Evolutionary conservation across 1,140 invertebrate species (phyloP).

Genomic region (Heterodera carotae): DNA sequence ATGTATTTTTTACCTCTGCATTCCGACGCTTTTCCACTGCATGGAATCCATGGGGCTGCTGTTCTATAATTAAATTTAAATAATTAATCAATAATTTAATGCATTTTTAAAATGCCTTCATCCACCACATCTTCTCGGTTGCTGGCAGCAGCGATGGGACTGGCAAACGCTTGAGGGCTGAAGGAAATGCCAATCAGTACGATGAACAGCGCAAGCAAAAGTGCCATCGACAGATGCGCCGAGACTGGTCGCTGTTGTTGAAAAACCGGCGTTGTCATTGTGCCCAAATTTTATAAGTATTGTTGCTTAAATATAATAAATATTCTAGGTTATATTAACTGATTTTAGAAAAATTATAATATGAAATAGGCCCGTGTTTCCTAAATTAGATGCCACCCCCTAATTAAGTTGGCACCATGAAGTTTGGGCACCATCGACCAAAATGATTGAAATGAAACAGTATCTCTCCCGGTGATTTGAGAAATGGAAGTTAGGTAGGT

Average conservation of each 20-base stretch:
- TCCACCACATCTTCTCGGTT: too few relatives aligned
- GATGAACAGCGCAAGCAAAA: not conserved
- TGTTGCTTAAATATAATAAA: not conserved
- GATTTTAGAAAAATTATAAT: too few relatives aligned
- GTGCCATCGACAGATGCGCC: not conserved
- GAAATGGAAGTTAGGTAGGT: too few relatives aligned
- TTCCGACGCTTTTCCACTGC: constrained; percentile 8
- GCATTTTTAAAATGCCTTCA: not conserved
- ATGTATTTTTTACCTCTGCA: constrained; percentile 14
- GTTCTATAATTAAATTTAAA: not conserved
- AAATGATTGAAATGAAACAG: too few relatives aligned
- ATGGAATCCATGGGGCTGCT: not conserved
- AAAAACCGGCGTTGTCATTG: not conserved
- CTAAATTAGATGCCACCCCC: too few relatives aligned
- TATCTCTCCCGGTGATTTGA: too few relatives aligned
- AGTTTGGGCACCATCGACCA: too few relatives aligned
- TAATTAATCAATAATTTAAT: too few relatives aligned
- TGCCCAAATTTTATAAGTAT: too few relatives aligned
- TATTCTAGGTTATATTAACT: too few relatives aligned
- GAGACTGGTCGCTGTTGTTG: not conserved
- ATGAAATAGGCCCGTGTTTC: too few relatives aligned
- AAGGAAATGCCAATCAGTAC: not conserved
- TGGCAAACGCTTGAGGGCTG: not conserved
- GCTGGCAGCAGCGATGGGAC: not conserved
- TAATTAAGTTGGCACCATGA: too few relatives aligned